Conservation (phyloP, 2,888 invertebrate genomes). For the Coleophora deauratella region DNA sequence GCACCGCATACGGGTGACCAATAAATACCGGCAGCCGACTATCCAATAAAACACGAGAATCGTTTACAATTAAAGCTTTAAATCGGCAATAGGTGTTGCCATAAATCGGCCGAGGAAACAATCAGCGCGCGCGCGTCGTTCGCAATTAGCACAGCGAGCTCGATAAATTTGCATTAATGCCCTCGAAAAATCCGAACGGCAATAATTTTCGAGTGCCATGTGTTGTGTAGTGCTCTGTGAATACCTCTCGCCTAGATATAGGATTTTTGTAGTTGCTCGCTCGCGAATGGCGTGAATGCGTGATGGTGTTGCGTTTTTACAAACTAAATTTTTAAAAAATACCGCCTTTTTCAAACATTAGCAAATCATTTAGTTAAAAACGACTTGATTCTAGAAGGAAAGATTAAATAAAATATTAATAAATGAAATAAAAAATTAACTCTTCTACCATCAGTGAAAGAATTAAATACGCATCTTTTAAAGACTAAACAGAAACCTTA, state of each 20-base stretch:
- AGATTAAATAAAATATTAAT: no score
- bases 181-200: conserved; percentile 69
- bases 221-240: conserved; percentile 42
- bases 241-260: conserved; percentile 15
- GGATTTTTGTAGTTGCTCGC: conserved; percentile 2
- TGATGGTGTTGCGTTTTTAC: not conserved
- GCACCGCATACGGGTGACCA: conserved; percentile 50
- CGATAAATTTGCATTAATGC: conserved; percentile 75
- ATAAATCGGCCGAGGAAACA: conserved; percentile 72
- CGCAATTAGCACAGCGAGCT: conserved; percentile 70
- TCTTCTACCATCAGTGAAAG: no score
- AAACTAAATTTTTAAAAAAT: no score
- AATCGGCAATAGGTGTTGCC: conserved; percentile 75
- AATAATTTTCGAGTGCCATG: conserved; percentile 68
- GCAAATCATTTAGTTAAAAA: no score
- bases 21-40: conserved; percentile 63
- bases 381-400: no score
- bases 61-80: conserved; percentile 74
- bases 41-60: conserved; percentile 74
- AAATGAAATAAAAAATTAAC: no score
- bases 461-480: no score
- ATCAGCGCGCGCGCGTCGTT: conserved; percentile 69
- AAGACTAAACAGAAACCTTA: no score
- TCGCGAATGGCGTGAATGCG: not conserved
- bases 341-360: no score